These are phyloP conservation scores for Ctenopoma multispine DNA, from an alignment of 2,797 vertebrate genomes.

Conservation along the genomic window DNA sequence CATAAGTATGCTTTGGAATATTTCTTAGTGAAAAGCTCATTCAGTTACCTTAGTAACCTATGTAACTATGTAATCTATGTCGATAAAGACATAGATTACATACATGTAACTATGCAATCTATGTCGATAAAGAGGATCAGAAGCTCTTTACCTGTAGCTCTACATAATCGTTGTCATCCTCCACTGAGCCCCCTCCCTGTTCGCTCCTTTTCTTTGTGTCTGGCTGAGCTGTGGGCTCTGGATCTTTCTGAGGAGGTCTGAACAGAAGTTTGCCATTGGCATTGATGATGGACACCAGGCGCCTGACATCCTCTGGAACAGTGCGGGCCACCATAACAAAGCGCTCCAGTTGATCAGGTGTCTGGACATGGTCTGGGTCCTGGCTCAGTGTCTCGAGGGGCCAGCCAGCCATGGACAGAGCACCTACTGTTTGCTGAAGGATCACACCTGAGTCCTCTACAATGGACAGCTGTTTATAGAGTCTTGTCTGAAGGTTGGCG, in stretches of 20 bases:
- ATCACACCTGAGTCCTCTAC: constrained; percentile 89
- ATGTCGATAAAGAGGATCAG: not conserved
- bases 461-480: constrained; percentile 89
- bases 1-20: not conserved
- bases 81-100: too few species aligned
- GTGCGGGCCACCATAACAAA: constrained; percentile 93
- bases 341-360: constrained; percentile 90
- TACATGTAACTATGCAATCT: too few species aligned
- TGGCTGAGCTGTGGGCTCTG: constrained; percentile 46
- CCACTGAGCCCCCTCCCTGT: constrained; percentile 47
- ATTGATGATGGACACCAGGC: constrained; percentile 92
- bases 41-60: not conserved
- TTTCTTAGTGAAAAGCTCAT: not conserved
- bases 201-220: constrained; percentile 51
- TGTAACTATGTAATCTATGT: too few species aligned
- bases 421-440: constrained; percentile 85
- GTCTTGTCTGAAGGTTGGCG: constrained; percentile 87
- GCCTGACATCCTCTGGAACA: constrained; percentile 92
- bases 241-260: constrained; percentile 71
- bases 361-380: constrained; percentile 80
- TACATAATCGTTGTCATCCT: constrained; percentile 87
- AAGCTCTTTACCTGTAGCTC: constrained; percentile 84
- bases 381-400: constrained; percentile 85
- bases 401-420: constrained; percentile 86
- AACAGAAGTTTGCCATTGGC: constrained; percentile 95